Conservation (phyloP, 2,888 invertebrate species). For the Andrena camellia region DNA sequence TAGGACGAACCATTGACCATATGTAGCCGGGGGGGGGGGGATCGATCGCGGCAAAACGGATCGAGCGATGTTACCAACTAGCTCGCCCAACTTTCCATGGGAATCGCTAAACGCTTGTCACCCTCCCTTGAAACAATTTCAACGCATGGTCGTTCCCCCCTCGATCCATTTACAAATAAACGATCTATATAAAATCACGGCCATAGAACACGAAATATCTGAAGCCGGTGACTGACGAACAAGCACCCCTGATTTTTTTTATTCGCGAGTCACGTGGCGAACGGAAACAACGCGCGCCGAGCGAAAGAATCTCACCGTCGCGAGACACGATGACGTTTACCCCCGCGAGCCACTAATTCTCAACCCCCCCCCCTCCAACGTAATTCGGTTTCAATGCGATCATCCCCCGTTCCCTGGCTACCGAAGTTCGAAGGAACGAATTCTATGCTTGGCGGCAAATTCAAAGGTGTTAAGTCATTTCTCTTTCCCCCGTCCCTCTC, state of each 20-base stretch:
- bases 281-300: constrained; percentile 11
- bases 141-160: constrained; percentile 8
- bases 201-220: too few relatives aligned
- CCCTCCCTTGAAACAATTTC: constrained; percentile 29
- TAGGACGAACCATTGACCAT: constrained; percentile 60
- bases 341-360: not conserved
- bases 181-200: too few relatives aligned
- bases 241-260: not conserved
- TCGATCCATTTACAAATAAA: not conserved
- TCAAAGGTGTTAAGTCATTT: constrained; percentile 43
- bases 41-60: constrained; percentile 50
- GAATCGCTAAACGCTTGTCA: constrained; percentile 33
- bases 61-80: constrained; percentile 9
- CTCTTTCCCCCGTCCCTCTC: constrained; percentile 25
- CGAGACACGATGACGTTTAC: constrained; percentile 31
- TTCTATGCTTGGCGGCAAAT: constrained; percentile 50
- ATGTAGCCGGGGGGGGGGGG: constrained; percentile 29
- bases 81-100: constrained; percentile 38
- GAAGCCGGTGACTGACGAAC: too few relatives aligned
- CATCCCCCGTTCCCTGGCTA: not conserved
- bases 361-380: not conserved
- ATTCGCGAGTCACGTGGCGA: constrained; percentile 40
- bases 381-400: not conserved
- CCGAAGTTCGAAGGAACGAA: constrained; percentile 6
- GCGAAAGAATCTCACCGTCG: constrained; percentile 43